Conservation (phyloP, 2,888 invertebrate genomes). For the Tinea semifulvella region DNA sequence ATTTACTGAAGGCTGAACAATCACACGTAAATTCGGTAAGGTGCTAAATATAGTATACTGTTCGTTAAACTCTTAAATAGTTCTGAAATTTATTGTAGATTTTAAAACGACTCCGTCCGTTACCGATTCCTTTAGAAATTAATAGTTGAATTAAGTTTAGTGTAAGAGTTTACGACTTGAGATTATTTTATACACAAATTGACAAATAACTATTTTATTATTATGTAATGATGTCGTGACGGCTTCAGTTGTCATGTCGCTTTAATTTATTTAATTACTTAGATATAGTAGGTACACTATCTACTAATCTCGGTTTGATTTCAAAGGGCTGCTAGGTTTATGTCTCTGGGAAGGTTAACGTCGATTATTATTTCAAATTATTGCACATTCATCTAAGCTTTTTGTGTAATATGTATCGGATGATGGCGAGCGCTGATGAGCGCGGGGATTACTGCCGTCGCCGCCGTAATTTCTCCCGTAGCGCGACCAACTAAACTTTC, state of each 20-base stretch:
- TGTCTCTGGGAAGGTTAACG: not conserved
- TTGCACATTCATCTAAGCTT: slow-evolving; percentile 7
- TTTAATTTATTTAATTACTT: slow-evolving; percentile 9
- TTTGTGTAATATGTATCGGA: slow-evolving; percentile 28
- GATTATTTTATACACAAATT: slow-evolving; percentile 12
- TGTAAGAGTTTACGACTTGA: slow-evolving; percentile 8
- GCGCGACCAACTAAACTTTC: slow-evolving; percentile 60
- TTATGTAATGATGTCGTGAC: not conserved
- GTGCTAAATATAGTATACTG: slow-evolving; percentile 44
- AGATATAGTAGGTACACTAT: not conserved
- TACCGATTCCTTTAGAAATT: slow-evolving; percentile 53
- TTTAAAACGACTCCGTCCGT: slow-evolving; percentile 41
- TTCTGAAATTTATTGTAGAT: not conserved
- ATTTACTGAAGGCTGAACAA: slow-evolving; percentile 10
- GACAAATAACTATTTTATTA: slow-evolving; percentile 4
- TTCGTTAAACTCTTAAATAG: not conserved
- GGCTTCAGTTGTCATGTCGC: not conserved
- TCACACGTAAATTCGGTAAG: slow-evolving; percentile 40
- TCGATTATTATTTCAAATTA: not conserved
- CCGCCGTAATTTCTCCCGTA: slow-evolving; percentile 55
- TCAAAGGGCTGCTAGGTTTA: not conserved
- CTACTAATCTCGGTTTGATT: not conserved
- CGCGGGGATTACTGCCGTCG: slow-evolving; percentile 43
- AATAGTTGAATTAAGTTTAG: slow-evolving; percentile 8
- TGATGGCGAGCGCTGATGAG: slow-evolving; percentile 42